A percentile compares a stretch with the other conserved stretches of the same genome.
Evolutionary conservation across 2,888 invertebrate species (phyloP).

Genomic region (Drosophila tanythrix): DNA sequence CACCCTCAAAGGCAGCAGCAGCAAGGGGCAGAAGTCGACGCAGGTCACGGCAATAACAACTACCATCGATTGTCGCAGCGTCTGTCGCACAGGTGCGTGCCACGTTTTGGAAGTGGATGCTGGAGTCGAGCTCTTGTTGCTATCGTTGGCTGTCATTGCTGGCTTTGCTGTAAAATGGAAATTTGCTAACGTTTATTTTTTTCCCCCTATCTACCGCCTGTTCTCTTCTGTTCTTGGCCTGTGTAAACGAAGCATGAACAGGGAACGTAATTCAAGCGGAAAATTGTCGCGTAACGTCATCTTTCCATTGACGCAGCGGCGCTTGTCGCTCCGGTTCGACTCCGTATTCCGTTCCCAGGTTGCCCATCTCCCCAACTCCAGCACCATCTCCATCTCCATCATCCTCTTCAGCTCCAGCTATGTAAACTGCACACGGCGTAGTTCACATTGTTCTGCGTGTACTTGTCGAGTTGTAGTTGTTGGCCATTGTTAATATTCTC

Average conservation of each 20-base stretch:
- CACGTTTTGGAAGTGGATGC: slow-evolving; percentile 39
- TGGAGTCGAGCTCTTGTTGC: slow-evolving; percentile 32
- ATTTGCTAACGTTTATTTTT: slow-evolving; percentile 79
- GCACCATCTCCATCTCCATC: neutral
- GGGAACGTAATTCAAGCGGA: slow-evolving; percentile 82
- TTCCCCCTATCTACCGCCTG: neutral
- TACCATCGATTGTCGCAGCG: slow-evolving; percentile 65
- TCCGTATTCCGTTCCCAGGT: slow-evolving; percentile 25
- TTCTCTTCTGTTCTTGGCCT: slow-evolving; percentile 49
- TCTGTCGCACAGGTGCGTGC: slow-evolving; percentile 69
- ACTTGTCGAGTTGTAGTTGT: slow-evolving; percentile 33
- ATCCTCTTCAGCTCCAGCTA: slow-evolving; percentile 24
- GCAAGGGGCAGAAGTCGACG: slow-evolving; percentile 51
- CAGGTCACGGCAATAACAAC: slow-evolving; percentile 43
- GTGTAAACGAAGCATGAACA: slow-evolving; percentile 82
- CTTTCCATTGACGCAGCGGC: slow-evolving; percentile 65
- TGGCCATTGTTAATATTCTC: slow-evolving; percentile 72
- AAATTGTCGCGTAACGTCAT: slow-evolving; percentile 81
- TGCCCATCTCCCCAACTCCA: slow-evolving; percentile 4
- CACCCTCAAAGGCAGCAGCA: slow-evolving; percentile 30
- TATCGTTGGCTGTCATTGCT: slow-evolving; percentile 48
- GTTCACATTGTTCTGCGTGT: slow-evolving; percentile 61
- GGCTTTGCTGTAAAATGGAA: slow-evolving; percentile 72
- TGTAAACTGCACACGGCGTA: slow-evolving; percentile 65
- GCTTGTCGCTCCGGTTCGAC: slow-evolving; percentile 47